Evolutionary conservation across 2,113 vertebrate species (phyloP), one percentile per base, ranked within the genome.

Genomic region (Pedionomus torquatus): DNA sequence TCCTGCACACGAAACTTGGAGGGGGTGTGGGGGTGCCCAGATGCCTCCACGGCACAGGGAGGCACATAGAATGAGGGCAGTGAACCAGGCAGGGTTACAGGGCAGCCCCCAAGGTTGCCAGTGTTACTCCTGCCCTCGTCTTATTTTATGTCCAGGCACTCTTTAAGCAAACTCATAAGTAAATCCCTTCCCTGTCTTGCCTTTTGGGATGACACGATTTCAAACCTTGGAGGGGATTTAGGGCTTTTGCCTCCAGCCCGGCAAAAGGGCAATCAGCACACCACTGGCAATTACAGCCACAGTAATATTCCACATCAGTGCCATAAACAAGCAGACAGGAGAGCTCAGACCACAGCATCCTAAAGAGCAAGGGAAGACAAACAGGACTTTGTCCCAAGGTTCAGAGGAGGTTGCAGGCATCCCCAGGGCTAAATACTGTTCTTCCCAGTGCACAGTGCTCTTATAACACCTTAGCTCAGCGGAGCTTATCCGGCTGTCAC

Each of bases 401-500:
- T 97, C 96, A 93, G 74, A 95, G 69, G n/a, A 91, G 94, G 95
- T 97, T 98, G 97, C 96, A 98, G 96, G 95, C 97, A 97, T 96
- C 94, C 93, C 97, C 95, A 97, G 93, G 61, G 94, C 89, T 91
- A 96, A 94, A 77, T 8, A 60, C 91, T 83, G 48, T 46, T 84
- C 81, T 89, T 83, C 41, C 82, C 92, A 78, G 58, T 8, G 25
- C 76, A 71, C 5, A 39, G 57, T 89, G 91, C 30, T 70, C 91
- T 94, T 9, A 0, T 87, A 97, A 96, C 91, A 93, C 95, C 93
- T 91, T 80, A 93, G 93, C 94, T 94, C 95, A 95, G 80, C 3
- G 7, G 52, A 95, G 80, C 91, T 96, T 66, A 96, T 74, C 33
- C 46, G 79, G 63, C 78, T 96, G 80, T 84, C 94, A 94, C 87